phyloP scores from a whole-genome alignment of 2,797 vertebrate genomes.

The Pelodytes ibericus region DNA sequence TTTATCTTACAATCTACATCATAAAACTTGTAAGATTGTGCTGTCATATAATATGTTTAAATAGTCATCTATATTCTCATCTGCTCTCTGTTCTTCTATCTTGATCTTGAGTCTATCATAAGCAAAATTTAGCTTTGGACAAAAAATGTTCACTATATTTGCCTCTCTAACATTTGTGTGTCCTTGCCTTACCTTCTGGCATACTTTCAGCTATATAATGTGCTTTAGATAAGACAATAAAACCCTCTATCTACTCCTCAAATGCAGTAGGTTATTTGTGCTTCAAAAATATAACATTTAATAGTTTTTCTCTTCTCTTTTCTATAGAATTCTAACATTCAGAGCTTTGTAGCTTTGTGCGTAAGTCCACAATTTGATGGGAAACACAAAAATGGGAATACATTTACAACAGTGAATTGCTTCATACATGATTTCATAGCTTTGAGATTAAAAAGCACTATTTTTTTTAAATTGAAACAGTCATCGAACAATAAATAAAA shows the following conservation, averaged over 20 bases:
- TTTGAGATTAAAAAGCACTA: no score
- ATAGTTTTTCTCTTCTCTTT: no score
- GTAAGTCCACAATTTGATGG: no score
- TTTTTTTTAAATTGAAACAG: no score
- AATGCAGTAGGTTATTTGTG: no score
- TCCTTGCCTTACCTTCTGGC: constrained; percentile 20
- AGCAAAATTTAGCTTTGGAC: constrained; percentile 8
- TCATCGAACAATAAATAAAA: no score
- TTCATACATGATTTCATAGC: no score
- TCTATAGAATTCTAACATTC: no score
- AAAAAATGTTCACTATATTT: constrained; percentile 10
- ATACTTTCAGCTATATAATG: constrained; percentile 1
- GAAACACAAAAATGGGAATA: no score
- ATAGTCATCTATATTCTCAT: constrained; percentile 29
- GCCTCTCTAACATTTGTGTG: background rate
- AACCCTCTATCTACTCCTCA: background rate
- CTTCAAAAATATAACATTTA: no score
- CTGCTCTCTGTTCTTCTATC: constrained; percentile 12
- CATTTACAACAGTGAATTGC: no score
- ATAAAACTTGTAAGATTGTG: constrained; percentile 18
- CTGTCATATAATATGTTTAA: constrained; percentile 34
- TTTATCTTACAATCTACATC: constrained; percentile 26
- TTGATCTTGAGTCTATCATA: constrained; percentile 28
- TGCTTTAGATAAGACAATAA: background rate
- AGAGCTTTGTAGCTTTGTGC: no score